These are phyloP conservation scores for Oreochromis aureus DNA, from an alignment of 2,113 vertebrate genomes.

Conservation along the genomic window DNA sequence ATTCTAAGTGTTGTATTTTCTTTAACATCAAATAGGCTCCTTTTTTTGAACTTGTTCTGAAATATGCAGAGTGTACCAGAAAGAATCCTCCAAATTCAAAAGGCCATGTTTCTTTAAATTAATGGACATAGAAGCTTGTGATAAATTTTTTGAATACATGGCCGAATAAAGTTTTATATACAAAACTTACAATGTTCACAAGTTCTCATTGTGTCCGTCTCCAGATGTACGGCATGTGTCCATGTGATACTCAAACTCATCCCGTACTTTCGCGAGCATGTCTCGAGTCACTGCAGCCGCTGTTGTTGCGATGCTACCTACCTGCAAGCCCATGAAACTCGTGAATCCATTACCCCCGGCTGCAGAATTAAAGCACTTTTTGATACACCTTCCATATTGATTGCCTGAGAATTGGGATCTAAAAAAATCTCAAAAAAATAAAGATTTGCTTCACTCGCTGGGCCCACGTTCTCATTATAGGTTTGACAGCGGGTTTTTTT, in stretches of 20 bases:
- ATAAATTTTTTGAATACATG: neutral
- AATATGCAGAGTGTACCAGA: neutral
- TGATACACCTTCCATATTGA: neutral
- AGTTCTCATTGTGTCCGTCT: neutral
- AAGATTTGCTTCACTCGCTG: neutral
- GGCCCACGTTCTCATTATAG: neutral
- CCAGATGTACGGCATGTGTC: neutral
- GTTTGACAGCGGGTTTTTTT: neutral
- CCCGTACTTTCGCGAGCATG: neutral
- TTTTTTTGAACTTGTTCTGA: neutral
- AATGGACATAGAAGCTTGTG: neutral
- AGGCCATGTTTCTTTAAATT: neutral
- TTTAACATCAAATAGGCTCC: neutral
- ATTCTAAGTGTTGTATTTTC: neutral
- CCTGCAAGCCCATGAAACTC: neutral
- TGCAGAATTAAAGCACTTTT: neutral
- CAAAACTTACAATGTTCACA: rapidly evolving
- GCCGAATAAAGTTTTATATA: neutral
- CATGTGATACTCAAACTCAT: neutral
- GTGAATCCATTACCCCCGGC: rapidly evolving
- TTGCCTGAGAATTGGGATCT: neutral
- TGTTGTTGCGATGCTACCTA: rapidly evolving
- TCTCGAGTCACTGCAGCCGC: rapidly evolving
- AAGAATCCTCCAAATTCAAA: neutral
- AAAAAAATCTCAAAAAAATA: neutral